Percentiles rank a stretch among this genome's conserved stretches.
Conservation (phyloP, 2,113 vertebrate genomes). For the Pseudorectes ferrugineus region DNA sequence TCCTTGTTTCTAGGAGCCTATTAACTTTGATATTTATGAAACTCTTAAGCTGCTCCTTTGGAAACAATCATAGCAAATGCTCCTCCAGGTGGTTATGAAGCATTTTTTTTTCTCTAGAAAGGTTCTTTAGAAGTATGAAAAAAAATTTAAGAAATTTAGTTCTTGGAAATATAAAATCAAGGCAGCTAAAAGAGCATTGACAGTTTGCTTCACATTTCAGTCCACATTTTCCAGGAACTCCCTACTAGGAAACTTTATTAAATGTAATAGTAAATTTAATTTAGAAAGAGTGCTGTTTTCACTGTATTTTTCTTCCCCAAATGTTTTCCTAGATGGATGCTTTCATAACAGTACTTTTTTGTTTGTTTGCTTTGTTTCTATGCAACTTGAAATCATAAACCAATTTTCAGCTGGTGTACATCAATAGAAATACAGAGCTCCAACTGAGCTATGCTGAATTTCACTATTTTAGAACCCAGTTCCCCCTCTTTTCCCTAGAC, state of each 20-base stretch:
- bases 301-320: background rate
- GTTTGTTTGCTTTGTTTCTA: conserved; percentile 15
- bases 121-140: background rate
- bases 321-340: background rate
- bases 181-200: background rate
- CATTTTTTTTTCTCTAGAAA: background rate
- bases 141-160: background rate
- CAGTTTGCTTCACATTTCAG: background rate
- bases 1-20: background rate
- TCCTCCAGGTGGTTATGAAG: background rate
- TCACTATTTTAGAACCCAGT: background rate
- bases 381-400: background rate
- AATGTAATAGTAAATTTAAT: conserved; percentile 26
- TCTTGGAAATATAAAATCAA: background rate
- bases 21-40: conserved; percentile 5
- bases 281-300: background rate
- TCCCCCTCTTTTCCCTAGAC: background rate
- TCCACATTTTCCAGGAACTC: background rate
- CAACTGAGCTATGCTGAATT: background rate
- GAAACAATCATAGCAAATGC: conserved; percentile 41
- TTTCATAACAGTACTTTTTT: background rate
- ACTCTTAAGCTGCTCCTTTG: conserved; percentile 25
- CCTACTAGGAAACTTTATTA: background rate
- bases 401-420: background rate
- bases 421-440: background rate